phyloP scores from a whole-genome alignment of 2,888 invertebrate genomes.

The Melipona bicolor region DNA sequence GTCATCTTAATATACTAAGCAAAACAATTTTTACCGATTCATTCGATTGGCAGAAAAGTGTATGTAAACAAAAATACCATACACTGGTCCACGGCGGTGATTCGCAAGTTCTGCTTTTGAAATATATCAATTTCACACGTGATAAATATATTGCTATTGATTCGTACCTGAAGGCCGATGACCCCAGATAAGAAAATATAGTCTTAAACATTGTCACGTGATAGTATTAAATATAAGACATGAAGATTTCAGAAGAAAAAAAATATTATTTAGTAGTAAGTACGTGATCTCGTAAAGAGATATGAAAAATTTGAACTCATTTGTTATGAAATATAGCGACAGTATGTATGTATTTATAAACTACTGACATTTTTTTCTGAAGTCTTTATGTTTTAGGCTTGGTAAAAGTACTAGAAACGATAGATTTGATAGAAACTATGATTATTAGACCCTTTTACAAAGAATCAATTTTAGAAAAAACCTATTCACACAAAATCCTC shows the following conservation, averaged over 20 bases:
- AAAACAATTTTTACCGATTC: constrained; percentile 54
- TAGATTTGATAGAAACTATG: constrained; percentile 84
- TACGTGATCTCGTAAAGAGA: constrained; percentile 14
- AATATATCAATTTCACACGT: constrained; percentile 69
- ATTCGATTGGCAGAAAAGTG: constrained; percentile 50
- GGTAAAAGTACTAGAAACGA: constrained; percentile 58
- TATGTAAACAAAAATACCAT: constrained; percentile 44
- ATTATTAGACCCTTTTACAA: constrained; percentile 85
- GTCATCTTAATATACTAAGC: constrained; percentile 55
- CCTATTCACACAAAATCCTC: constrained; percentile 84
- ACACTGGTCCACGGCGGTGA: constrained; percentile 38
- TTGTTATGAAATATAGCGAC: neutral
- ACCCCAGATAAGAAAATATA: constrained; percentile 29
- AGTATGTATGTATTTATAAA: constrained; percentile 9
- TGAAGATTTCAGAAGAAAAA: constrained; percentile 53
- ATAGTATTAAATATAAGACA: constrained; percentile 40
- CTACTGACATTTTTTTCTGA: constrained; percentile 38
- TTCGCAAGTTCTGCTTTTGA: constrained; percentile 60
- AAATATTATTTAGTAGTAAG: constrained; percentile 19
- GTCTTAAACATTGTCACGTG: constrained; percentile 33
- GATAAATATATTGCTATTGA: constrained; percentile 52
- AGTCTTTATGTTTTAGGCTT: constrained; percentile 56
- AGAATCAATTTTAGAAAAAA: constrained; percentile 85
- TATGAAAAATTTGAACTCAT: neutral
- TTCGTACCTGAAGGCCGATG: constrained; percentile 58